A percentile compares a stretch with the other conserved stretches of the same genome.
Evolutionary conservation across 30 jellyfish, hydroid and myxozoan genomes (phyloP).

Genomic region (Turritopsis dohrnii): DNA sequence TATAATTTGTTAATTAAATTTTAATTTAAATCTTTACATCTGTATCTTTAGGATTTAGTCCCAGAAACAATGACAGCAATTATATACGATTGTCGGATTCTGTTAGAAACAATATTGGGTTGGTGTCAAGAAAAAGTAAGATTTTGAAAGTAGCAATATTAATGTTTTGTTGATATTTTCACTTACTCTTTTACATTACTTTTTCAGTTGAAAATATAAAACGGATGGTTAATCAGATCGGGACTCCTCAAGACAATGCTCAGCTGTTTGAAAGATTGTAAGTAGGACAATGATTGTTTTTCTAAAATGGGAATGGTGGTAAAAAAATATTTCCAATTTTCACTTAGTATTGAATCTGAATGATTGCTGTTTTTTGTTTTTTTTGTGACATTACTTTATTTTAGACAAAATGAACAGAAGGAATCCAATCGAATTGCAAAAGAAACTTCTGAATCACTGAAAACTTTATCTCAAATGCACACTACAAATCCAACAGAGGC

Average conservation of each 20-base stretch:
- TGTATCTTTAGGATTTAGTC: slow-evolving; percentile 7
- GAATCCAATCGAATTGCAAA: slow-evolving; percentile 57
- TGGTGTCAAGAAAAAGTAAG: slow-evolving; percentile 66
- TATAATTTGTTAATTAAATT: not conserved
- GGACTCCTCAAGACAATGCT: slow-evolving; percentile 81
- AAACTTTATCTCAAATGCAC: slow-evolving; percentile 44
- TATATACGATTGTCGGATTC: slow-evolving; percentile 63
- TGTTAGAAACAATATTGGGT: slow-evolving; percentile 68
- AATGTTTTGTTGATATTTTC: not conserved
- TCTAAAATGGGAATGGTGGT: not conserved
- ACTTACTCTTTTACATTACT: too few relatives aligned
- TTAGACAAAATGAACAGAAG: slow-evolving; percentile 56
- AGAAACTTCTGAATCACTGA: slow-evolving; percentile 58
- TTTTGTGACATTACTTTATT: not conserved
- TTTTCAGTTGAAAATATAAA: slow-evolving; percentile 66
- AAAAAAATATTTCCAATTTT: too few relatives aligned
- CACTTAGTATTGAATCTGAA: too few relatives aligned
- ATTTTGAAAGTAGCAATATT: not conserved
- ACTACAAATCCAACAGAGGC: slow-evolving; percentile 57
- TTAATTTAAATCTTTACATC: not conserved
- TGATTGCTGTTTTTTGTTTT: too few relatives aligned
- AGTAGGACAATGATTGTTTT: slow-evolving; percentile 2
- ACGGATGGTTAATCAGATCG: slow-evolving; percentile 74
- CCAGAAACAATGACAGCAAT: slow-evolving; percentile 60
- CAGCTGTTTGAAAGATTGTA: slow-evolving; percentile 70